Percentiles rank a stretch among this genome's conserved stretches.
Conservation (phyloP, 2,888 invertebrate species). For the Sarcophaga subvicina region DNA sequence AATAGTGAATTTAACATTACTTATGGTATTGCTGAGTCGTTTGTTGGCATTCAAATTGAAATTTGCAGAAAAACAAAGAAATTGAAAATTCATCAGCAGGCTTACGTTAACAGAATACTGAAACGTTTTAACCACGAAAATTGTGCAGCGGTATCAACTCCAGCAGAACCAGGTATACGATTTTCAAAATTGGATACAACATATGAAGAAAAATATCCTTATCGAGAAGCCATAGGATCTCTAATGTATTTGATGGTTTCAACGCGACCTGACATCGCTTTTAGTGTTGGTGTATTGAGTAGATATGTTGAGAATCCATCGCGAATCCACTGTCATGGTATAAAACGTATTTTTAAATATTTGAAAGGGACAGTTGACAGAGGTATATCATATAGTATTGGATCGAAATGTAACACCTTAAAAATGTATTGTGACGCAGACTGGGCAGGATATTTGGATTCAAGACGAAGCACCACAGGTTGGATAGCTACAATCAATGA, state of each 20-base stretch:
- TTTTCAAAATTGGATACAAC: constrained; percentile 15
- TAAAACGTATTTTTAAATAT: constrained; percentile 54
- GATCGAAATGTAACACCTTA: not conserved
- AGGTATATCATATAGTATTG: constrained; percentile 42
- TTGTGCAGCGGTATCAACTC: constrained; percentile 29
- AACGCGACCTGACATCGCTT: constrained; percentile 47
- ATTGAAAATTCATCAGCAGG: constrained; percentile 38
- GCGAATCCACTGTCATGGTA: constrained; percentile 39
- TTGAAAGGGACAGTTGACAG: constrained; percentile 33
- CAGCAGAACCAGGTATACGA: constrained; percentile 33
- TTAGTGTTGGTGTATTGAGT: constrained; percentile 47
- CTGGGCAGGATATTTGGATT: constrained; percentile 45
- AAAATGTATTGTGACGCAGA: constrained; percentile 53
- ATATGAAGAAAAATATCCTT: constrained; percentile 20
- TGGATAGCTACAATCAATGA: constrained; percentile 39
- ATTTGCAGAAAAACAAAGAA: constrained; percentile 14
- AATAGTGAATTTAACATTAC: constrained; percentile 40
- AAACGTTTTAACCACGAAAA: constrained; percentile 44
- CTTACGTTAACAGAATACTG: constrained; percentile 29
- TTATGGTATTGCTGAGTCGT: constrained; percentile 39
- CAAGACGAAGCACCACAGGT: constrained; percentile 43
- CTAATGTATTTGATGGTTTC: constrained; percentile 49
- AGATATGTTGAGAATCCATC: constrained; percentile 47
- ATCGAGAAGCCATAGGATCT: constrained; percentile 53
- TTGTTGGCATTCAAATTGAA: constrained; percentile 44